Conservation (phyloP, 53 echinoderm and acorn worm genomes). For the Apostichopus leukothele region DNA sequence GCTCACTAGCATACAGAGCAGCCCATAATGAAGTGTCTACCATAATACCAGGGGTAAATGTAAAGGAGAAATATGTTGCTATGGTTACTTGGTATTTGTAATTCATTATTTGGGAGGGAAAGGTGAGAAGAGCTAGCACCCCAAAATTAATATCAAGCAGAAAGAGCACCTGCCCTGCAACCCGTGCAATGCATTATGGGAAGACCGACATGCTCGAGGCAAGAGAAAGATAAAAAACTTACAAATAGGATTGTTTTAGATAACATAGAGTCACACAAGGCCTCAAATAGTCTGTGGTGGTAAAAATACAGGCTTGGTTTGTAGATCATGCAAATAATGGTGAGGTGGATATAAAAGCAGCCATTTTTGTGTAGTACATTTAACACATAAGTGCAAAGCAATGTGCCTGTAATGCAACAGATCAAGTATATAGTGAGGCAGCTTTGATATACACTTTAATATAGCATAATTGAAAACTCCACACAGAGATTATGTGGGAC, state of each 20-base stretch:
- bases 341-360: neutral
- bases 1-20: too few relatives aligned
- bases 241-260: slow-evolving; percentile 20
- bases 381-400: neutral
- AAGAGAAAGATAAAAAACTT: neutral
- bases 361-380: neutral
- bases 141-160: neutral
- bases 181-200: slow-evolving; percentile 33
- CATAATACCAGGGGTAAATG: neutral
- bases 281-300: slow-evolving; percentile 30
- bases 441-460: too few relatives aligned
- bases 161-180: slow-evolving; percentile 9
- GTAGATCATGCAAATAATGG: slow-evolving; percentile 16
- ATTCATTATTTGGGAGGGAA: neutral
- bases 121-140: neutral
- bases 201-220: slow-evolving; percentile 3
- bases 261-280: slow-evolving; percentile 8
- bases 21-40: too few relatives aligned
- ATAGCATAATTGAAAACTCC: too few relatives aligned
- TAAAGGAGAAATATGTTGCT: neutral
- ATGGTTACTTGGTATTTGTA: neutral
- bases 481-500: too few relatives aligned
- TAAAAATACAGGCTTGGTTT: slow-evolving; percentile 24
- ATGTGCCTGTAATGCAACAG: too few relatives aligned
- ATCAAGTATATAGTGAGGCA: too few relatives aligned